Base-by-base conservation (phyloP, 2,113 vertebrate species). In the Tragelaphus buxtoni region DNA sequence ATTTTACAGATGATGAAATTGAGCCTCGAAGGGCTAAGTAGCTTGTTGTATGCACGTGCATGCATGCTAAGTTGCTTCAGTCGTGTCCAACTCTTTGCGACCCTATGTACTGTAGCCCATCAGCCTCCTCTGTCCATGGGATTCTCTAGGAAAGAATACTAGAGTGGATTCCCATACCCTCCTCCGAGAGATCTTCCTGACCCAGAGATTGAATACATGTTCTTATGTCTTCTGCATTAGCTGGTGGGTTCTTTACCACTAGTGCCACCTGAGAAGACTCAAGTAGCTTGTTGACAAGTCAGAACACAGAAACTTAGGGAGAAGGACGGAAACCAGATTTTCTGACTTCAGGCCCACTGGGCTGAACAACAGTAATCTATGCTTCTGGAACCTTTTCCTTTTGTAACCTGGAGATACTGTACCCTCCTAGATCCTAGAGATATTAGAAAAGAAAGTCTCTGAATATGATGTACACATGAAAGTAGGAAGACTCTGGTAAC, bases 21-120 rank as follows among this genome's bases (percentile, higher is more conserved):
- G 74, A 93, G 86, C 5, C 20, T 86, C 20, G 16, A 63, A 90
- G 3, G 1, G 13, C 14, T 92, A 49, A 80, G 10, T 18, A 26
- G 69, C 35, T 74, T 74, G 35, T 26, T 42, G 22, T 24, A 74
- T 42, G 35, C 35, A 42, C 0, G 0, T 42, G 35, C 35, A 26
- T 42, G 5, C 35, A 69, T 35, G n/a, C 65, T 69, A 42, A 74
- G 69, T 72, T 72, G 35, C 20, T 24, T 39, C 35, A 24, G 20
- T 13, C 3, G 0, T 74, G 69, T 74, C 22, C 35, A 42, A 42
- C 20, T 24, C 35, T 42, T 22, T 74, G 22, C 1, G 0, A 74
- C 11, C 35, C 35, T 74, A 26, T 42, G 22, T 24, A 42, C 5
- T 42, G 5, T 42, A 42, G 35, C 69, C 69, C 11, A 42, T 35